A percentile compares a stretch with the other conserved stretches of the same genome.
Conservation (phyloP, 2,888 invertebrate species). For the Eremobia ochroleuca region DNA sequence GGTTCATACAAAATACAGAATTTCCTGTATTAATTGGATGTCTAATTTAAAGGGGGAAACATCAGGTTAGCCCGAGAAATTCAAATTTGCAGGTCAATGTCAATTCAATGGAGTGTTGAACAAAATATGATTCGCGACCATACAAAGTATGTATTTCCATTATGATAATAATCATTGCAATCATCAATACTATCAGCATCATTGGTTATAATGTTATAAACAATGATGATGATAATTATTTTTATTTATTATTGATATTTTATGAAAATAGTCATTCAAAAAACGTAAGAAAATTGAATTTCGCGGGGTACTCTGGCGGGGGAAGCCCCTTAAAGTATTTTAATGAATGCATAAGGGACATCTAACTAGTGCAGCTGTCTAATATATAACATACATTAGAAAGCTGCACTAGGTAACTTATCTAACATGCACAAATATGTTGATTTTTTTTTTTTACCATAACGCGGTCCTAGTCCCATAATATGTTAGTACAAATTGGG, state of each 20-base stretch:
- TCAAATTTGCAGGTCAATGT: neutral
- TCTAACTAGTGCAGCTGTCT: neutral
- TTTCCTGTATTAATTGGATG: neutral
- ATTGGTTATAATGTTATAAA: too few relatives aligned
- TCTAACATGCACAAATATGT: neutral
- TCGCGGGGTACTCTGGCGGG: neutral
- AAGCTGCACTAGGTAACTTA: neutral
- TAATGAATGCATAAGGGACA: neutral
- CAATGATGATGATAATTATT: neutral
- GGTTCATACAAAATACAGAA: neutral
- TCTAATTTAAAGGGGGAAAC: neutral
- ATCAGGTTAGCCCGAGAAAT: neutral
- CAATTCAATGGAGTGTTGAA: too few relatives aligned
- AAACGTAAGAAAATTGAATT: neutral
- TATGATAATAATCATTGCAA: neutral
- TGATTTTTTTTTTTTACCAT: neutral
- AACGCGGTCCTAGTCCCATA: neutral
- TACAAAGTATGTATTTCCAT: neutral
- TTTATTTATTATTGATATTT: neutral
- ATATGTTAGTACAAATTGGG: neutral
- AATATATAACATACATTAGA: neutral
- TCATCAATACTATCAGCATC: neutral
- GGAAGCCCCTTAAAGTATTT: neutral
- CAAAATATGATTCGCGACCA: neutral
- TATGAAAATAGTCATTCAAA: neutral